These are phyloP conservation scores for Agapostemon virescens DNA, from an alignment of 2,888 invertebrate species.

Conservation along the genomic window DNA sequence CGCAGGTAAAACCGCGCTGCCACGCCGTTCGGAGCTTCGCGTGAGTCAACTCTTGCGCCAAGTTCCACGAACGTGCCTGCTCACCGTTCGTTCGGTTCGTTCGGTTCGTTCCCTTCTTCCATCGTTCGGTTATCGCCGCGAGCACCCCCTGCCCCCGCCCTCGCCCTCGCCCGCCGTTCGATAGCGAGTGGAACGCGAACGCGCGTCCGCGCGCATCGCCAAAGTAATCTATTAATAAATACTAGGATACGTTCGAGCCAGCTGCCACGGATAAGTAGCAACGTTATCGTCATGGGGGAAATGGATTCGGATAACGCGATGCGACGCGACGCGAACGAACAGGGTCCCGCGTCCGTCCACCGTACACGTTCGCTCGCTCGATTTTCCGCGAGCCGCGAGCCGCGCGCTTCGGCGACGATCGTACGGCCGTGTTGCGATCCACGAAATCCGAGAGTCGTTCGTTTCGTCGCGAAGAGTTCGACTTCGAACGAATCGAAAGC, in stretches of 20 bases:
- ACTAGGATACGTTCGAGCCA: conserved; percentile 27
- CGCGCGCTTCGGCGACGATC: too few relatives aligned
- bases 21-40: conserved; percentile 3
- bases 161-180: background rate
- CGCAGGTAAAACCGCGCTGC: conserved; percentile 43
- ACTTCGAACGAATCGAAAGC: background rate
- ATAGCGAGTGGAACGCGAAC: background rate
- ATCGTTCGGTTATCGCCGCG: conserved; percentile 16
- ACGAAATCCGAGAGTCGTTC: background rate
- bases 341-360: background rate
- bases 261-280: conserved; percentile 20
- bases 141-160: background rate
- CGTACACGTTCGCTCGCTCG: background rate
- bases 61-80: conserved; percentile 38
- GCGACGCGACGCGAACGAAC: conserved; percentile 6
- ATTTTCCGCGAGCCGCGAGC: background rate
- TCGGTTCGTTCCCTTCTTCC: conserved; percentile 1
- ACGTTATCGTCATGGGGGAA: conserved; percentile 20
- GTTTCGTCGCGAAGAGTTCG: background rate
- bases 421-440: background rate
- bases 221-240: conserved; percentile 54
- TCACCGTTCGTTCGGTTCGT: too few relatives aligned
- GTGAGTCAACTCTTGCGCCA: conserved; percentile 41
- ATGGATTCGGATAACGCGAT: conserved; percentile 16
- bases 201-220: background rate